phyloP scores from a whole-genome alignment of 1,140 invertebrate species.

The Cydia fagiglandana region DNA sequence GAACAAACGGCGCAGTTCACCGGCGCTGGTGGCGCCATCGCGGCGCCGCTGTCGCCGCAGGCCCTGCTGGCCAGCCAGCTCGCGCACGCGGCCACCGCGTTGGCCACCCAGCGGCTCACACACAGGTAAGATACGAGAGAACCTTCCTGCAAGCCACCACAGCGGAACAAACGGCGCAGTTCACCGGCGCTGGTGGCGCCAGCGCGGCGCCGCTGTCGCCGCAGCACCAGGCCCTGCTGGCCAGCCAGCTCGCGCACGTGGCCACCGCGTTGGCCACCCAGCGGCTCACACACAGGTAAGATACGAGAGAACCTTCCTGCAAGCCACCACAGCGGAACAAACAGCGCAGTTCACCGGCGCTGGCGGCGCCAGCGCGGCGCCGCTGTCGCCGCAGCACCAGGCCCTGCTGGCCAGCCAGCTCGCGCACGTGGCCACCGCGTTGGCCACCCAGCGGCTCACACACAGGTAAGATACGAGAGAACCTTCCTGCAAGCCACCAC shows the following conservation, averaged over 20 bases:
- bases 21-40: constrained; percentile 57
- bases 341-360: constrained; percentile 67
- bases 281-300: constrained; percentile 86
- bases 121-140: no score
- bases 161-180: constrained; percentile 74
- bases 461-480: no score
- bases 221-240: constrained; percentile 80
- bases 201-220: constrained; percentile 83
- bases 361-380: constrained; percentile 76
- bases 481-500: no score
- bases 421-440: constrained; percentile 90
- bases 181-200: constrained; percentile 50
- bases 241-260: constrained; percentile 90
- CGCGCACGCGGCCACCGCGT: constrained; percentile 90
- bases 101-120: constrained; percentile 87
- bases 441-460: constrained; percentile 87
- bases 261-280: constrained; percentile 89
- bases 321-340: constrained; percentile 84
- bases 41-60: constrained; percentile 83
- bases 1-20: constrained; percentile 74
- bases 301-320: constrained; percentile 95
- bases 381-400: constrained; percentile 85
- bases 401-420: constrained; percentile 88
- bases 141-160: no score
- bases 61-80: constrained; percentile 88